phyloP scores from a whole-genome alignment of 2,113 vertebrate species.

The Clarias gariepinus region DNA sequence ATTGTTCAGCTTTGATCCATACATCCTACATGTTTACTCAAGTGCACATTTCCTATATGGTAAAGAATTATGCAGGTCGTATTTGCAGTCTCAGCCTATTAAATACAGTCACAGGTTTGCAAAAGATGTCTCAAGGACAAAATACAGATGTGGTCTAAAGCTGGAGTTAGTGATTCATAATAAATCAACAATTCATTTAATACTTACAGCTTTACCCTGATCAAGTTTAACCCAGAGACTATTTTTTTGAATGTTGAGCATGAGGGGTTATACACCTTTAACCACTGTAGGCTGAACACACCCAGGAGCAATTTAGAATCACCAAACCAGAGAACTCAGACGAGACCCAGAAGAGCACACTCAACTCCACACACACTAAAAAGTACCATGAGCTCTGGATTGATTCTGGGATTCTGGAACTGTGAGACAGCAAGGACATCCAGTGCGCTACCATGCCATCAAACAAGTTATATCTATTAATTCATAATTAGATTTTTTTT shows the following conservation, averaged over 20 bases:
- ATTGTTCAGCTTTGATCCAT: neutral
- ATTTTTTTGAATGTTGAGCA: neutral
- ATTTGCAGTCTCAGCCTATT: neutral
- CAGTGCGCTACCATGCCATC: neutral
- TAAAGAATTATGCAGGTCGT: neutral
- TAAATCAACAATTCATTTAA: neutral
- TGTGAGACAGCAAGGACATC: neutral
- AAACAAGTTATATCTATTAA: neutral
- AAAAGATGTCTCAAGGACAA: neutral
- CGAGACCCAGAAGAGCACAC: neutral
- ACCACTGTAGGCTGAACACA: neutral
- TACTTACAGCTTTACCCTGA: neutral
- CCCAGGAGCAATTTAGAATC: neutral
- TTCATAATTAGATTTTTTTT: neutral
- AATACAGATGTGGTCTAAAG: neutral
- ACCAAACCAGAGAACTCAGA: neutral
- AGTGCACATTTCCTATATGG: neutral
- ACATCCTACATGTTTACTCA: slow-evolving; percentile 5
- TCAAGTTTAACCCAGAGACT: neutral
- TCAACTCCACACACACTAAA: neutral
- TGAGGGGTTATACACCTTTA: neutral
- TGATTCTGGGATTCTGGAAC: neutral
- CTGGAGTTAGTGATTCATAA: neutral
- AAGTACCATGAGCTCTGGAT: neutral
- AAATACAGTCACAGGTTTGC: neutral